Percentiles rank a stretch among this genome's conserved stretches.
phyloP scores from a whole-genome alignment of 2,888 invertebrate genomes.

The Yponomeuta evonymella region DNA sequence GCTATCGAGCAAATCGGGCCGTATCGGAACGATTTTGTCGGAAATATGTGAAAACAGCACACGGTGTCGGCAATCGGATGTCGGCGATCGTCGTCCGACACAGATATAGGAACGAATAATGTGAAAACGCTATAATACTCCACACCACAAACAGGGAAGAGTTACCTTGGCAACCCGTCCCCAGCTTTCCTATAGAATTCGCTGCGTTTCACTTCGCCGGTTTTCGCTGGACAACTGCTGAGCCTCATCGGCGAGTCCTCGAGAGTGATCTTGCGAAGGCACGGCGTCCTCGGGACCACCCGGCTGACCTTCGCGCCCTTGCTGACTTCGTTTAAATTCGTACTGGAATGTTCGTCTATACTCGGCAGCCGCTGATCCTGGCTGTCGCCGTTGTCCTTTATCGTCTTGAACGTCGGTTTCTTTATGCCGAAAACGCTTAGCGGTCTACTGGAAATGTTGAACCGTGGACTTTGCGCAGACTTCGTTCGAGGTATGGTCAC shows the following conservation, averaged over 20 bases:
- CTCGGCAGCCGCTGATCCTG: conserved; percentile 50
- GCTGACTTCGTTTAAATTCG: conserved; percentile 32
- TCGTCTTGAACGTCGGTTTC: conserved; percentile 34
- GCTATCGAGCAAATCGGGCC: no score
- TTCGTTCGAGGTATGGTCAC: neutral
- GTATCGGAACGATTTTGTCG: no score
- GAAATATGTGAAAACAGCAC: no score
- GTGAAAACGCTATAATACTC: no score
- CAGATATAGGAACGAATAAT: no score
- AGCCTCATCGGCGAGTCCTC: conserved; percentile 32
- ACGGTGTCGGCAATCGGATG: no score
- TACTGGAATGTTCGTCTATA: conserved; percentile 58
- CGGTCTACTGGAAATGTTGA: neutral
- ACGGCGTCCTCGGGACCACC: conserved; percentile 26
- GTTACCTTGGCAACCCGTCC: conserved; percentile 52
- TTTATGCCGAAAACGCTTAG: conserved; percentile 28
- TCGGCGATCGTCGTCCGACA: no score
- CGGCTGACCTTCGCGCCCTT: conserved; percentile 22
- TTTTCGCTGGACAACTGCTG: conserved; percentile 41
- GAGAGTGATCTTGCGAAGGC: conserved; percentile 34
- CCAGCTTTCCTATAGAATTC: conserved; percentile 55
- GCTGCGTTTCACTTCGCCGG: conserved; percentile 37
- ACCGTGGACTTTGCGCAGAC: neutral
- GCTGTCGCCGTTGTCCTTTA: conserved; percentile 55
- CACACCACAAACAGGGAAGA: no score